A percentile compares a stretch with the other conserved stretches of the same genome.
Conservation (phyloP, 2,113 vertebrate species). For the Phalacrocorax carbo region DNA sequence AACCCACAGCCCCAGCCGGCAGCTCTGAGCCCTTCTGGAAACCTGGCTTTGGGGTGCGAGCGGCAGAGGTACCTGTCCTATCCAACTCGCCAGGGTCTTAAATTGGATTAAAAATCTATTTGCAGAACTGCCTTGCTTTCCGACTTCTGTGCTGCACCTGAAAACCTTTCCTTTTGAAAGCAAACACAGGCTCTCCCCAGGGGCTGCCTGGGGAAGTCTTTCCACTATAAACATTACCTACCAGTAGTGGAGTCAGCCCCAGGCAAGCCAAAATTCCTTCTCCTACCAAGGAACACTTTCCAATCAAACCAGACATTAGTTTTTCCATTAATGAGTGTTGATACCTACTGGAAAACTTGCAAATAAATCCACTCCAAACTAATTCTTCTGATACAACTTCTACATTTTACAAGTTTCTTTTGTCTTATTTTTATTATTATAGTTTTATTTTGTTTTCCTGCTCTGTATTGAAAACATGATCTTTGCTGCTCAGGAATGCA, state of each 20-base stretch:
- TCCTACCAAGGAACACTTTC: constrained; percentile 35
- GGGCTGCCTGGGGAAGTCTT: constrained; percentile 54
- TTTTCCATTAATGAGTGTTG: constrained; percentile 62
- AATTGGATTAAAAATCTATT: constrained; percentile 55
- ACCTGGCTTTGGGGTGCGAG: not conserved
- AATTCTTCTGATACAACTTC: not conserved
- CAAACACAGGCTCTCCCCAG: constrained; percentile 36
- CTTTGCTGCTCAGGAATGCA: constrained; percentile 6
- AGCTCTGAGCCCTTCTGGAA: not conserved
- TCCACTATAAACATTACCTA: constrained; percentile 62
- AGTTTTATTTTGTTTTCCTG: not conserved
- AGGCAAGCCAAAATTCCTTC: constrained; percentile 60
- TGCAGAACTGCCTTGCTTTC: not conserved
- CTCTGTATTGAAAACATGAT: not conserved
- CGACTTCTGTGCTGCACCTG: constrained; percentile 61
- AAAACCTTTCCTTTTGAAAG: constrained; percentile 57
- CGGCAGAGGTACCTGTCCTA: accelerated
- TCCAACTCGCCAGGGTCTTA: accelerated
- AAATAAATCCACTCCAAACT: not conserved
- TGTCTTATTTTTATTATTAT: not conserved
- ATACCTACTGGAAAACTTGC: constrained; percentile 48
- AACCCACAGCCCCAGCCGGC: accelerated
- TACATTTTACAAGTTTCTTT: not conserved
- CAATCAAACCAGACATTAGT: constrained; percentile 55
- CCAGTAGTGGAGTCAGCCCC: constrained; percentile 41